Evolutionary conservation across 2,113 vertebrate species (phyloP), one percentile per base, ranked within the genome.

Genomic region (Brienomyrus longianalis): DNA sequence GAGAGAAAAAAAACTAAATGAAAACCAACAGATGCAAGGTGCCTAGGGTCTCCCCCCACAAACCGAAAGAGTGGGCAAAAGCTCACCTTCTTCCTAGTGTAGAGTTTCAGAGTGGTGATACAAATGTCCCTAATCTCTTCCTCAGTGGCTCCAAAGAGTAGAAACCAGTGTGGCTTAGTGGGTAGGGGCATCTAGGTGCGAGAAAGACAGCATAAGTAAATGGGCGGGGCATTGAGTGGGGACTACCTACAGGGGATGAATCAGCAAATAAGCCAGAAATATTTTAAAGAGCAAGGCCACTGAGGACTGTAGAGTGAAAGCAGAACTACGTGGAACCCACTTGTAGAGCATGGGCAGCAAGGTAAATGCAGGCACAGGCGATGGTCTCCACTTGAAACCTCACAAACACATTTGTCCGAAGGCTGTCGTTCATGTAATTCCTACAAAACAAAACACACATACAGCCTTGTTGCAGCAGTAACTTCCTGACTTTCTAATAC

Each of bases 341-440:
- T 97, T 99, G 98, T 90, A 99, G 96, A 88, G 97, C 98, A 93
- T 98, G 95, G 84, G 99, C 98, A 92, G 99, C 98, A 0, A 99
- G 98, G 93, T 97, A 99, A 93, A 99, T 99, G 93, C 99, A 99
- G 93, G 99, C 99, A 93, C 98, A 99, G 0, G 99, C 99, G 86
- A 99, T 98, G 0, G 98, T 99, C 95, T 99, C 99, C 8, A 97
- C 97, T 94, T 99, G 97, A 94, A 99, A 99, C 92, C 97, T 96
- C 93, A 99, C 99, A 92, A 99, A 99, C 87, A 99, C 98, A 35
- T 98, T 99, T 11, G 98, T 99, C 92, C 99, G 96, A 90, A 99
- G 97, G 92, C 96, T 97, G 94, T 99, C 99, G 45, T 99, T 99
- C 98, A 99, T 99, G 93, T 99, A 99, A 95, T 99, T 99, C 99